phyloP scores from a whole-genome alignment of 1,140 invertebrate genomes.

The Littorina saxatilis region DNA sequence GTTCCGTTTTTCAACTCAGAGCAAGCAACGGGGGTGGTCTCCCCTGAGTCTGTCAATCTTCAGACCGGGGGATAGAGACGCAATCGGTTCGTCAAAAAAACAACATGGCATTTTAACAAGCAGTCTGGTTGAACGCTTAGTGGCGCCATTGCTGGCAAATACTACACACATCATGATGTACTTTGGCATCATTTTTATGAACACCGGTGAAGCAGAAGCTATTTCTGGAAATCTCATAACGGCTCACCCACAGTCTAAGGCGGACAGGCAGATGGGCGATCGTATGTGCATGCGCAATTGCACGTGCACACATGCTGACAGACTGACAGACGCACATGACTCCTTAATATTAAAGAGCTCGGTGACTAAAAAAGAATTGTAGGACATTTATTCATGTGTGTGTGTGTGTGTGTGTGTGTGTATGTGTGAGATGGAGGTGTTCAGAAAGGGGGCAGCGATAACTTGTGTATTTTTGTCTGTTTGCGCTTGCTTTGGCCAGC shows the following conservation, averaged over 20 bases:
- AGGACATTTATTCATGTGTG: neutral
- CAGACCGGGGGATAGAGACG: neutral
- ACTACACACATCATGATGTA: neutral
- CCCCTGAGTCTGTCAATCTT: neutral
- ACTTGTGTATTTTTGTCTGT: no score
- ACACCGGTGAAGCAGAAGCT: no score
- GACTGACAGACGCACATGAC: no score
- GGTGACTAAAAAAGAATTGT: no score
- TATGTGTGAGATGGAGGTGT: neutral
- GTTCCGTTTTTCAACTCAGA: neutral
- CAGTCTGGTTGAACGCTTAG: constrained; percentile 5
- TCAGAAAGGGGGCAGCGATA: no score
- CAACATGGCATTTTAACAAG: constrained; percentile 33
- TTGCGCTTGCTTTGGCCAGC: no score
- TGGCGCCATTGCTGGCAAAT: neutral
- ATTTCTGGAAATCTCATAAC: no score
- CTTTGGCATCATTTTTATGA: neutral
- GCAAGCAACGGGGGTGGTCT: constrained; percentile 13
- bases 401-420: neutral
- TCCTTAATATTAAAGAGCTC: no score
- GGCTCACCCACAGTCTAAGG: no score
- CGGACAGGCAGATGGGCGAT: no score
- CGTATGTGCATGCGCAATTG: no score
- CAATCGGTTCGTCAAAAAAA: constrained; percentile 19
- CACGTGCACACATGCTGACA: no score